phyloP scores from a whole-genome alignment of 2,113 vertebrate species.

The Spea multiplicata region DNA sequence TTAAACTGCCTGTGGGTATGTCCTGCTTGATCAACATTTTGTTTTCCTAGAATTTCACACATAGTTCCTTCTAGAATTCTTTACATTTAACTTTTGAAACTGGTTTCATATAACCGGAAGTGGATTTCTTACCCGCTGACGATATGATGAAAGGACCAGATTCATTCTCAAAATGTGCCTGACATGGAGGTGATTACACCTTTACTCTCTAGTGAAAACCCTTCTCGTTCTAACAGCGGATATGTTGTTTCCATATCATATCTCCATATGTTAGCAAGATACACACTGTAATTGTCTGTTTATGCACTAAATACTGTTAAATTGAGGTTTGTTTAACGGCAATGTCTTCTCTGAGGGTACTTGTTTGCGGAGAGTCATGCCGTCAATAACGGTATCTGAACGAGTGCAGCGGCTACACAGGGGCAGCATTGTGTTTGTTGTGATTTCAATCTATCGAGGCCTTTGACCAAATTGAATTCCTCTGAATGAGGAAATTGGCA shows the following conservation, averaged over 20 bases:
- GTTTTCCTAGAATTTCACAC: no score
- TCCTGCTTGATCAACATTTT: no score
- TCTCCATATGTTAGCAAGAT: background rate
- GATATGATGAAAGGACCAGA: no score
- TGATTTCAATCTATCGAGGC: background rate
- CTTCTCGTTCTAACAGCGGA: background rate
- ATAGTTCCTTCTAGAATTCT: no score
- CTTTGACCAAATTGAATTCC: background rate
- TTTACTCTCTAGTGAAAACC: slow-evolving; percentile 13
- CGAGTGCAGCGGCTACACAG: background rate
- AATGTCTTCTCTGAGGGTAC: slow-evolving; percentile 12
- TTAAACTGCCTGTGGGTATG: no score
- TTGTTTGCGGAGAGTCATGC: slow-evolving; percentile 6
- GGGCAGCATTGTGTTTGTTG: background rate
- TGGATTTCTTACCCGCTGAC: no score
- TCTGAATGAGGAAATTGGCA: slow-evolving; percentile 4
- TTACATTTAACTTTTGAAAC: no score
- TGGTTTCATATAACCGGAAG: no score
- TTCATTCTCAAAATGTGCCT: no score
- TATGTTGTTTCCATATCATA: background rate
- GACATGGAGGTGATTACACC: background rate
- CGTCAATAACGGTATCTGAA: background rate
- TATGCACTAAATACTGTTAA: background rate
- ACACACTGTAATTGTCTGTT: background rate
- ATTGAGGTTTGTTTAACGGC: slow-evolving; percentile 5